Conservation (phyloP, 2,113 vertebrate species). For the Neotoma lepida region DNA sequence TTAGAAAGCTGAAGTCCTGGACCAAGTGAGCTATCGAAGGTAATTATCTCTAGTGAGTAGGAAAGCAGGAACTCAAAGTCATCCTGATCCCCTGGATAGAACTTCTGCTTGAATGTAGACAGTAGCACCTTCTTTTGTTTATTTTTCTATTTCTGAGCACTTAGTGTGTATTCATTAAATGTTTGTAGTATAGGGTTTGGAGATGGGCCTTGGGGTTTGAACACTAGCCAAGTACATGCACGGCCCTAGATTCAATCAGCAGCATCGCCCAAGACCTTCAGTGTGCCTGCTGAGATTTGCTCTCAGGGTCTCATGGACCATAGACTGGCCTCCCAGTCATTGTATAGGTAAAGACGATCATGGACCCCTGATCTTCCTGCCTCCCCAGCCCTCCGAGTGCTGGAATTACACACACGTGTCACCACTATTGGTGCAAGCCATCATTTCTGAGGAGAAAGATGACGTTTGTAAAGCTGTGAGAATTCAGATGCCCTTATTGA, state of each 20-base stretch:
- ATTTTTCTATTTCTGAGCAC: slow-evolving; percentile 16
- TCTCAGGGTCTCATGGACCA: not conserved
- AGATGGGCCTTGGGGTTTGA: not conserved
- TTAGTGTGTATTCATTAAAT: not conserved
- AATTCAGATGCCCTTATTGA: not conserved
- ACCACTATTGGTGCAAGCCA: not conserved
- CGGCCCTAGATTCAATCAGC: not conserved
- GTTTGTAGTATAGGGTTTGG: not conserved
- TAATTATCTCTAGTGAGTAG: not conserved
- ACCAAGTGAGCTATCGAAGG: slow-evolving; percentile 17
- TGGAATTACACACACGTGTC: not conserved
- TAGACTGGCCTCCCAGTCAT: not conserved
- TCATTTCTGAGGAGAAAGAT: slow-evolving; percentile 40
- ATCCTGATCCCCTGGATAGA: not conserved
- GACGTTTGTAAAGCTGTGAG: not conserved
- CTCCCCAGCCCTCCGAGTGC: not conserved
- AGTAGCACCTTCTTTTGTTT: not conserved
- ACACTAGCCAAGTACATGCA: not conserved
- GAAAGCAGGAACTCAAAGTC: not conserved
- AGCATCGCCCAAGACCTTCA: not conserved
- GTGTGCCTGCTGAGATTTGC: not conserved
- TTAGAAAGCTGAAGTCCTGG: not conserved
- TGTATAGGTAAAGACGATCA: not conserved
- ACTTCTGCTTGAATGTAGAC: not conserved
- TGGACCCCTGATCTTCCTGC: not conserved